Conservation (phyloP, 2,888 invertebrate genomes). For the Drosophila lacicola region DNA sequence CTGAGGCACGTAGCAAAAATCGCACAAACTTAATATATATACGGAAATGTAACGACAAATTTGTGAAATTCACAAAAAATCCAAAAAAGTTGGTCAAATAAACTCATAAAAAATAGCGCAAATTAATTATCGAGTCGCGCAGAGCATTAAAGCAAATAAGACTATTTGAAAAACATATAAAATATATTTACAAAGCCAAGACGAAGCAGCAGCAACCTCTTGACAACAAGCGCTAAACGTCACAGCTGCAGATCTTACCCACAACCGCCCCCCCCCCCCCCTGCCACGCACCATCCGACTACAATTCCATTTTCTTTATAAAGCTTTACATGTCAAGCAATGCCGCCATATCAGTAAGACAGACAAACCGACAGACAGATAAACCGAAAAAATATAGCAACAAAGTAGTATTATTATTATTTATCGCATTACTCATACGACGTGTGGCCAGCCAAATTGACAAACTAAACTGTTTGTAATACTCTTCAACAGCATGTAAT, state of each 20-base stretch:
- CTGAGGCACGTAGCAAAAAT: conserved; percentile 39
- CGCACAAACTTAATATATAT: conserved; percentile 2
- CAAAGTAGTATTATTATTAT: conserved; percentile 11
- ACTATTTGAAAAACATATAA: conserved; percentile 4
- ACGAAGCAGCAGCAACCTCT: conserved; percentile 7
- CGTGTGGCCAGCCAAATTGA: conserved; percentile 31
- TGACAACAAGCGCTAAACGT: conserved; percentile 36
- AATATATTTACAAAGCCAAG: background rate
- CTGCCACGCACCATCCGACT: background rate
- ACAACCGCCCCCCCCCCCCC: background rate
- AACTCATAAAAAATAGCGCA: background rate
- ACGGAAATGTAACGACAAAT: conserved; percentile 10
- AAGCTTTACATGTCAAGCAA: conserved; percentile 42
- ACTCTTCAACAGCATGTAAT: conserved; percentile 18
- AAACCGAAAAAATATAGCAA: conserved; percentile 1
- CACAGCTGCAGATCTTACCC: conserved; percentile 4
- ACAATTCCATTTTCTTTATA: background rate
- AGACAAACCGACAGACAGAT: conserved; percentile 15
- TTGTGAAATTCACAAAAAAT: conserved; percentile 26
- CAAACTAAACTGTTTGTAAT: conserved; percentile 20
- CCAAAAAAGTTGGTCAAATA: background rate
- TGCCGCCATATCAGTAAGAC: conserved; percentile 37
- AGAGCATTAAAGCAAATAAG: conserved; percentile 16
- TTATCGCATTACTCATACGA: conserved; percentile 39
- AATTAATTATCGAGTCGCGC: conserved; percentile 23